Conservation (phyloP, 2,888 invertebrate genomes). For the Thalpophila matura region DNA sequence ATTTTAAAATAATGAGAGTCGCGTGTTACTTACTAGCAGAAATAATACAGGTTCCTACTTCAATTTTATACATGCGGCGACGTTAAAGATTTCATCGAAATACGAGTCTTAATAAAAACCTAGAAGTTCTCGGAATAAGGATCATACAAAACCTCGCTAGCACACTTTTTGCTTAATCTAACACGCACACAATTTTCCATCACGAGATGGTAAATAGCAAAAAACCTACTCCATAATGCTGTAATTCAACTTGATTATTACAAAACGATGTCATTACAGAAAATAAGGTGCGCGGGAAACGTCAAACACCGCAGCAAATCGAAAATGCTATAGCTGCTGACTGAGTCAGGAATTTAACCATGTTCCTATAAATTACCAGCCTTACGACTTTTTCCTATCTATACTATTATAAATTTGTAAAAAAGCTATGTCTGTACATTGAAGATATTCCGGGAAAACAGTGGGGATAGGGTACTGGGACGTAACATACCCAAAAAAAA, state of each 20-base stretch:
- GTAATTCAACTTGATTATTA: slow-evolving; percentile 21
- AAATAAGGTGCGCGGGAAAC: slow-evolving; percentile 26
- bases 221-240: slow-evolving; percentile 2
- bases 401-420: too few relatives aligned
- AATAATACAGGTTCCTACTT: not conserved
- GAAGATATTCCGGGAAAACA: too few relatives aligned
- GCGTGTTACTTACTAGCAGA: not conserved
- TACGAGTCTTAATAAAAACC: not conserved
- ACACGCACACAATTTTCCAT: slow-evolving; percentile 14
- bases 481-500: too few relatives aligned
- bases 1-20: not conserved
- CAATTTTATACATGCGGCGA: not conserved
- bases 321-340: slow-evolving; percentile 27
- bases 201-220: slow-evolving; percentile 8
- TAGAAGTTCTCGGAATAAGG: not conserved
- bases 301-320: slow-evolving; percentile 30
- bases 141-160: not conserved
- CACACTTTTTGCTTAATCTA: slow-evolving; percentile 38
- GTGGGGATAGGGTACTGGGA: too few relatives aligned
- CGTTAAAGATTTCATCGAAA: not conserved
- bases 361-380: slow-evolving; percentile 1
- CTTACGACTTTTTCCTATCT: too few relatives aligned
- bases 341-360: not conserved
- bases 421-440: too few relatives aligned
- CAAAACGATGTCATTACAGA: slow-evolving; percentile 38